Base-by-base conservation (phyloP, 2,797 vertebrate species). In the Taeniopygia guttata region DNA sequence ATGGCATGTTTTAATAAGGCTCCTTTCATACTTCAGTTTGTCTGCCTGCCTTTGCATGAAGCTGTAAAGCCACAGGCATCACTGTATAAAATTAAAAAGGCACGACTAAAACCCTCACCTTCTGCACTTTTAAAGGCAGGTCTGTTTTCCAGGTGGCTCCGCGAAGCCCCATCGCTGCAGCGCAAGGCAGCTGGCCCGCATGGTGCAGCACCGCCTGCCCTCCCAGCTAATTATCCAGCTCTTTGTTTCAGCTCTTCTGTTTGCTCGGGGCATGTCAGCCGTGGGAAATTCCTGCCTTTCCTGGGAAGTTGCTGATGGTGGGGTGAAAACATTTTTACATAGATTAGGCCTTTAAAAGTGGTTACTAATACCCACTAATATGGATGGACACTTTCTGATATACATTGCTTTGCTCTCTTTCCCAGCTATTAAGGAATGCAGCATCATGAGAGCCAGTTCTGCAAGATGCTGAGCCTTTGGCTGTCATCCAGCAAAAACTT, bases 1-100 rank as follows among this genome's bases (percentile, higher is more conserved):
- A 96, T 96, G 92, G 59, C 2, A 1, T 91, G 83, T 91, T 94
- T 96, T 96, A 96, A 97, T 96, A 97, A 97, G 94, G 92, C 93
- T 82, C 68, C 84, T 96, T 97, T 97, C 89, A 94, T 95, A 86
- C 94, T 91, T 58, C 58, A 74, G 94, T 94, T 93, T 95, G 92
- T 87, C 86, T 96, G 88, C 93, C 90, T 27, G 64, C 75, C 77
- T 97, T 96, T 95, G 89, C 92, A 77, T 92, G 94, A 96, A 95
- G 93, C 94, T 91, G 76, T 64, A 93, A 96, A 97, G 94, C 97
- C 96, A 96, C 83, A 94, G 94, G 95, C 96, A 81, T 75, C 84
- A 25, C 78, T 84, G 59, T 55, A 97, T 95, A 92, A 94, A 91
- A 94, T 97, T 93, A 88, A 94, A 96, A 77, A 91, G 90, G 85